Base-by-base conservation (phyloP, 2,797 vertebrate species). In the Sciurus vulgaris region DNA sequence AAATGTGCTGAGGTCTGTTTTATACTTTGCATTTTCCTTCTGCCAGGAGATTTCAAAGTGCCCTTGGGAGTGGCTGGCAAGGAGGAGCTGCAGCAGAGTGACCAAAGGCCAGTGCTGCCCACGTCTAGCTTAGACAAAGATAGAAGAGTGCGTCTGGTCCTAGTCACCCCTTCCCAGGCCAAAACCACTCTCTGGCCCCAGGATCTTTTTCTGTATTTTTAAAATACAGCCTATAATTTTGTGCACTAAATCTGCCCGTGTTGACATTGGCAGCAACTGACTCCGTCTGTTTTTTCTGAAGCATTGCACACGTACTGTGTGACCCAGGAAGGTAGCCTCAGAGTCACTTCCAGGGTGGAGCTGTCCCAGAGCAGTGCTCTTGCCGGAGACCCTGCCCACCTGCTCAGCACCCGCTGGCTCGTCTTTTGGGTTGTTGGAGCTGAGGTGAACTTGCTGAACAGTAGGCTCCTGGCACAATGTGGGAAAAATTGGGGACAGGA, bases 201-300 rank as follows among this genome's bases (percentile, higher is more conserved):
- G 82, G 61, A 38, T 51, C 9, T 33, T 38, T 92, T 67, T 74
- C 77, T 90, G 28, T 67, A 41, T 92, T 91, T 96, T 73, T 47
- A 93, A 96, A 95, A 81, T 84, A 56, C 3, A 83, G 79, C 54
- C 86, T 95, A 0, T 95, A 89, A 96, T 93, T 86, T 91, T 67
- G 47, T 65, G 61, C 10, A 28, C 88, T 85, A 38, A 87, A 85
- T 94, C 74, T 81, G 51, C 15, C 59, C 17, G 5, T 79, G 41
- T 93, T 88, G 94, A 74, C 82, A 69, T 13, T 93, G 79, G 83
- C 81, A 26, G 86, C 20, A 18, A 38, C 74, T 67, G 47, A 33
- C 15, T 67, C 20, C 2, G 2, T 79, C 47, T 72, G 33, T 65
- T 85, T 56, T 95, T 77, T 28, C 69, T 47, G 86, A 8, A 7